Percentiles rank a stretch among this genome's conserved stretches.
Conservation (phyloP, 2,888 invertebrate genomes). For the Branchellion lobata region DNA sequence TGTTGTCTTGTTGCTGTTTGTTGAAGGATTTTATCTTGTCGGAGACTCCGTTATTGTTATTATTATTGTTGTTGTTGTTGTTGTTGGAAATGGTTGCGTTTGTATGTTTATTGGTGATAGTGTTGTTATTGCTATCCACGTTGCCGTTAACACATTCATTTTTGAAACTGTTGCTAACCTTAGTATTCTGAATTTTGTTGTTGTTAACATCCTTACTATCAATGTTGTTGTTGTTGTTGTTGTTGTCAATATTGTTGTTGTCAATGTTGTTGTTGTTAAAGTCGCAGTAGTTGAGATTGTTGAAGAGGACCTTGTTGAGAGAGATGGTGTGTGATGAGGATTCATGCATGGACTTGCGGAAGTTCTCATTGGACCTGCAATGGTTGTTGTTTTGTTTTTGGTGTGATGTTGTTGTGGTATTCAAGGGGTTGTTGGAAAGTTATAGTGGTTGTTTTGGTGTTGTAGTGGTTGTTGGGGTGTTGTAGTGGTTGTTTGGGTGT, state of each 20-base stretch:
- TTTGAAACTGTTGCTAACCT: neutral
- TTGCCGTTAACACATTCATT: neutral
- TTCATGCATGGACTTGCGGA: slow-evolving; percentile 5
- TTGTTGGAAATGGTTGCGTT: neutral
- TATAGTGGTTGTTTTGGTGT: no score
- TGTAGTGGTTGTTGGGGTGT: no score
- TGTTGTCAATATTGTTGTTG: neutral
- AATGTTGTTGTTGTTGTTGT: neutral
- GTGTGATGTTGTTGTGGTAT: no score
- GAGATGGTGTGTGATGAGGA: neutral
- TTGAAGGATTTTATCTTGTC: no score
- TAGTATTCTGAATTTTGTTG: neutral
- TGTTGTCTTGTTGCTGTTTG: slow-evolving; percentile 13
- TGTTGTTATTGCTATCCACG: neutral
- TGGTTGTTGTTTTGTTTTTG: no score
- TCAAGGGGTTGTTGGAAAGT: no score
- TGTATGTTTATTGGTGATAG: neutral
- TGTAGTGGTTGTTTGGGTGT: no score
- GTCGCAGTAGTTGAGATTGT: neutral
- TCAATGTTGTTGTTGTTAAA: neutral
- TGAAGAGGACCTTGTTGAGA: neutral
- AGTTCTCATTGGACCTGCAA: neutral
- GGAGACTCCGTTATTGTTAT: no score
- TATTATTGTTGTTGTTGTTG: neutral
- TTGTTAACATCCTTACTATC: neutral